Base-by-base conservation (phyloP, 2,113 vertebrate species). In the Bufo gargarizans region DNA sequence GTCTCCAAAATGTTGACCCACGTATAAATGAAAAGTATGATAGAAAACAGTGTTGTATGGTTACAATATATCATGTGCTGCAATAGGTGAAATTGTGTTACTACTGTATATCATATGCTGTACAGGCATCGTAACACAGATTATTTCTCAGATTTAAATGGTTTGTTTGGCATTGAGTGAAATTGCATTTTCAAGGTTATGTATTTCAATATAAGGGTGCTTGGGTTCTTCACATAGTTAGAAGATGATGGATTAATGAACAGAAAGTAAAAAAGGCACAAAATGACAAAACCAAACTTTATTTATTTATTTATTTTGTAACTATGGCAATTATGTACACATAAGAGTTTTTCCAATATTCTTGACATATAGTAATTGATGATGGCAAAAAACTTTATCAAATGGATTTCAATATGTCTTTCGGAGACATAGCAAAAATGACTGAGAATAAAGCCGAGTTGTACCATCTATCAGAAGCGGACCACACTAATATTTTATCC, bases 181-280 rank as follows among this genome's bases (percentile, higher is more conserved):
- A 85, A 85, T 85, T 72, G 61, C 13, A 78, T 78, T 79, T 86
- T 86, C 85, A 86, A 86, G 85, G 85, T 55, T 78, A 78, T 79
- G 76, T 56, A 63, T 50, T 49, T 16, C 4, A 2, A 85, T 43
- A 58, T 11, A 53, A 84, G 55, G 82, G 47, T 84, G 82, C 50
- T 55, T 6, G 33, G 82, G 47, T 71, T 84, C 47, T 71, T 71
- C 47, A 55, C 4, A 84, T 69, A 71, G 69, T 84, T 84, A n/a
- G 81, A 69, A 71, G 8, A 22, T 50, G 63, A 83, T 83, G 47
- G n/a, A 84, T 55, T 84, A 69, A 83, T 83, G 56, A 81, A 59
- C 22, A 45, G 2, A 59, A 17, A 33, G 16, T 33, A 14, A 81
- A 81, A 81, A 17, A 81, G 17, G 8, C 33, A 81, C 49, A 20